phyloP scores from a whole-genome alignment of 2,797 vertebrate genomes.

The Amblyopsis hoosieri region DNA sequence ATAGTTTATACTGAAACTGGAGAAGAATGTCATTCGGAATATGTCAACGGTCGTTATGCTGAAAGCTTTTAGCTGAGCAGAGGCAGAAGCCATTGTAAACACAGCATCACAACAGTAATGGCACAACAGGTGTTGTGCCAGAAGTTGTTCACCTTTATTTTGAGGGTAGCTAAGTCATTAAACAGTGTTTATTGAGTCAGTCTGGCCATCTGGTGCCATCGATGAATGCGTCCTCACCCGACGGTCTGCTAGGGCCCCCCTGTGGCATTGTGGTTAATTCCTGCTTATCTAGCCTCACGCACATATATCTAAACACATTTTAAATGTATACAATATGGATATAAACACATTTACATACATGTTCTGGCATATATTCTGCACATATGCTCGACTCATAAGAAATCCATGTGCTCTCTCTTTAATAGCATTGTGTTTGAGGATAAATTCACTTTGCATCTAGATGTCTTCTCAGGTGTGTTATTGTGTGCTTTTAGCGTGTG shows the following conservation, averaged over 20 bases:
- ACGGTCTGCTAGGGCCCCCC: constrained; percentile 75
- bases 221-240: constrained; percentile 30
- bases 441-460: constrained; percentile 52
- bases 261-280: constrained; percentile 73
- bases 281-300: constrained; percentile 25
- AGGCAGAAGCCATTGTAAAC: too few species aligned
- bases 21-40: background rate
- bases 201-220: constrained; percentile 14
- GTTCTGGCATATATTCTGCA: constrained; percentile 31
- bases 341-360: constrained; percentile 20
- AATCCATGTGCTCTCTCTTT: constrained; percentile 31
- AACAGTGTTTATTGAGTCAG: constrained; percentile 1
- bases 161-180: too few species aligned
- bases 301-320: background rate
- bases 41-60: background rate
- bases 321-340: constrained; percentile 22
- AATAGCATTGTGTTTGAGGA: constrained; percentile 38
- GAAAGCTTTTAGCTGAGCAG: too few species aligned
- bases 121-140: too few species aligned
- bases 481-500: constrained; percentile 32
- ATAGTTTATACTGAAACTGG: background rate
- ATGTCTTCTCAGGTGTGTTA: constrained; percentile 51
- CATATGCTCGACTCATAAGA: constrained; percentile 23
- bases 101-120: too few species aligned
- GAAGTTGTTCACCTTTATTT: too few species aligned